phyloP scores from a whole-genome alignment of 1,140 invertebrate genomes.

The Battus philenor region DNA sequence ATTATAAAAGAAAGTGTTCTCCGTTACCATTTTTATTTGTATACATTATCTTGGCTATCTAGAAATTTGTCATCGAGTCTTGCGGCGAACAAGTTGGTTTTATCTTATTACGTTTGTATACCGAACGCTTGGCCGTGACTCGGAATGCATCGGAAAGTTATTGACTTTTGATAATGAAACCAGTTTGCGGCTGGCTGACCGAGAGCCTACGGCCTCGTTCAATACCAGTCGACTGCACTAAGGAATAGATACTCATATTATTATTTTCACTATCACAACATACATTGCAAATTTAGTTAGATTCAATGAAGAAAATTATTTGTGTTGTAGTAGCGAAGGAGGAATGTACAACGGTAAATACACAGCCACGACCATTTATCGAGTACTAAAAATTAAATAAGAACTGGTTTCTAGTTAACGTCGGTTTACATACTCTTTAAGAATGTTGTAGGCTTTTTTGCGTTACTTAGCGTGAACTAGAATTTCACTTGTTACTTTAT shows the following conservation, averaged over 20 bases:
- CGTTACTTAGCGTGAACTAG: constrained; percentile 6
- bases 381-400: constrained; percentile 15
- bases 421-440: constrained; percentile 27
- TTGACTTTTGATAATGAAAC: constrained; percentile 76
- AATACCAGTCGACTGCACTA: constrained; percentile 51
- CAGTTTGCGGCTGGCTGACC: constrained; percentile 66
- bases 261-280: constrained; percentile 24
- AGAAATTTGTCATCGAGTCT: constrained; percentile 6
- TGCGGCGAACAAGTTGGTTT: constrained; percentile 18
- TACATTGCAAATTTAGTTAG: constrained; percentile 42
- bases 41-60: constrained; percentile 8
- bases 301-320: too few relatives aligned
- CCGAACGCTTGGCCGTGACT: constrained; percentile 61
- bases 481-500: constrained; percentile 6
- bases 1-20: constrained; percentile 25
- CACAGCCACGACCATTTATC: constrained; percentile 12
- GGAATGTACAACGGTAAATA: constrained; percentile 33
- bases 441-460: constrained; percentile 10
- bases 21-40: constrained; percentile 17
- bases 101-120: constrained; percentile 49
- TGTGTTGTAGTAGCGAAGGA: too few relatives aligned
- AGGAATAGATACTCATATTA: constrained; percentile 25
- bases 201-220: constrained; percentile 63
- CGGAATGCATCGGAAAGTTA: constrained; percentile 72
- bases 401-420: constrained; percentile 39